A percentile compares a stretch with the other conserved stretches of the same genome.
phyloP scores from a whole-genome alignment of 2,888 invertebrate genomes.

The Fabriciana adippe region DNA sequence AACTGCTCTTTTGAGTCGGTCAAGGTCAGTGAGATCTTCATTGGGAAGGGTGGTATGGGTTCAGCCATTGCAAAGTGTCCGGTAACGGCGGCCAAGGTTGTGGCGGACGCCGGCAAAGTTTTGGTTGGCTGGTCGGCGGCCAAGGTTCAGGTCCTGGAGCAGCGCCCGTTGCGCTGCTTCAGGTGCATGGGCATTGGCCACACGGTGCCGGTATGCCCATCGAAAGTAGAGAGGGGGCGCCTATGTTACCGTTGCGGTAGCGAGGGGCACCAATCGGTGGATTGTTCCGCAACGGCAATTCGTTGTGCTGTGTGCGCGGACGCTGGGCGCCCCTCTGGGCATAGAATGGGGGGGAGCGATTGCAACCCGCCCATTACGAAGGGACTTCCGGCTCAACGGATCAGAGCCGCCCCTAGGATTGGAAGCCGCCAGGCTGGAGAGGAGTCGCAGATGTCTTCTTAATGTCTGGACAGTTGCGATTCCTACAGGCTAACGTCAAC shows the following conservation, averaged over 20 bases:
- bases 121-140: no score
- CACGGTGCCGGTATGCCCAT: no score
- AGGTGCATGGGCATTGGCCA: no score
- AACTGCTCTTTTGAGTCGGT: no score
- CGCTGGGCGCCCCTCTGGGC: background rate
- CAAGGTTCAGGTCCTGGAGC: no score
- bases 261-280: background rate
- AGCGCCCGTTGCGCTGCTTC: no score
- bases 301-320: slow-evolving; percentile 4
- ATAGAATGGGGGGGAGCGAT: background rate
- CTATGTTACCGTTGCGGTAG: background rate
- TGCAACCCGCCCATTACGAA: no score
- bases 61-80: no score
- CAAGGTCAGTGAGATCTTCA: no score
- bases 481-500: slow-evolving; percentile 12
- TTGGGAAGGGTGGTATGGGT: no score
- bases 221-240: background rate
- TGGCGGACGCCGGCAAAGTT: no score
- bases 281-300: background rate
- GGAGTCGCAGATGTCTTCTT: background rate
- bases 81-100: no score
- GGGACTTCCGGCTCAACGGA: background rate
- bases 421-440: background rate
- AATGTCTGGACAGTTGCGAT: background rate
- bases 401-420: background rate